Percentiles rank a stretch among this genome's conserved stretches.
phyloP scores from a whole-genome alignment of 2,888 invertebrate genomes.

The Agriopis leucophaearia region DNA sequence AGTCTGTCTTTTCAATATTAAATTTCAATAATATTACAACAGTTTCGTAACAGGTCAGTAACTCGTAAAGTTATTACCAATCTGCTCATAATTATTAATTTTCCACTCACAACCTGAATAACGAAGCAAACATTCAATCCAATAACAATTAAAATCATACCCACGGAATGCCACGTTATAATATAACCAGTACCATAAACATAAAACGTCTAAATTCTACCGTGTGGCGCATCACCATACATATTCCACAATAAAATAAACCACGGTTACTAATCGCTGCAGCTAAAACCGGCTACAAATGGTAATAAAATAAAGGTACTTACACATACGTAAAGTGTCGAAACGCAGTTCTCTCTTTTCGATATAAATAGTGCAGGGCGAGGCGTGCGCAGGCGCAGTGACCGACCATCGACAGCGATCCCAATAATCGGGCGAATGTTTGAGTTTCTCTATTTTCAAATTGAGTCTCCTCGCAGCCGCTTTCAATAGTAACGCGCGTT shows the following conservation, averaged over 20 bases:
- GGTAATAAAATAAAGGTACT: constrained; percentile 83
- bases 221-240: constrained; percentile 67
- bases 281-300: constrained; percentile 84
- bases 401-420: constrained; percentile 84
- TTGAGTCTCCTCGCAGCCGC: constrained; percentile 63
- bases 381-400: constrained; percentile 76
- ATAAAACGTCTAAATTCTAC: constrained; percentile 59
- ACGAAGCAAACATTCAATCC: constrained; percentile 24
- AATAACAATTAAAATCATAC: constrained; percentile 32
- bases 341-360: constrained; percentile 78
- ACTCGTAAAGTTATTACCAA: constrained; percentile 11
- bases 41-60: constrained; percentile 1
- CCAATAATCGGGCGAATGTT: constrained; percentile 83
- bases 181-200: constrained; percentile 42
- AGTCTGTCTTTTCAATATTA: too few species aligned
- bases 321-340: constrained; percentile 79
- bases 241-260: constrained; percentile 72
- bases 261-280: constrained; percentile 78
- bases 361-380: constrained; percentile 84
- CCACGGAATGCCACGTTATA: constrained; percentile 38
- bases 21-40: too few species aligned
- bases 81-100: constrained; percentile 31
- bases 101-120: constrained; percentile 21
- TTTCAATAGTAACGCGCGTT: constrained; percentile 62
- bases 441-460: constrained; percentile 86